Evolutionary conservation across 2,113 vertebrate genomes (phyloP).

Genomic region (Alectura lathami): DNA sequence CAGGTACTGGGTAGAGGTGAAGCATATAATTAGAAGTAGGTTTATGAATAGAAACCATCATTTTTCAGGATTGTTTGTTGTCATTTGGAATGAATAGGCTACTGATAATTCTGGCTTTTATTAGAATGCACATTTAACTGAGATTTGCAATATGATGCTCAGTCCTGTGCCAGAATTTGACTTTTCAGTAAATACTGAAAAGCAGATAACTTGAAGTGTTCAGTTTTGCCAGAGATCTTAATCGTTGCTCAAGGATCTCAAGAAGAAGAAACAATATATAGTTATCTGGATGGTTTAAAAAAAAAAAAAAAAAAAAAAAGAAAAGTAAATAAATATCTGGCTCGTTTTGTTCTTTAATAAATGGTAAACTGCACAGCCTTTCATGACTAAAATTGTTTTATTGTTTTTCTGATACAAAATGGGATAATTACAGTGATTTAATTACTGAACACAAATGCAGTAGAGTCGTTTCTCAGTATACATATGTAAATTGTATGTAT

Average conservation of each 20-base stretch:
- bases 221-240: constrained; percentile 6
- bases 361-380: not conserved
- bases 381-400: not conserved
- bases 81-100: not conserved
- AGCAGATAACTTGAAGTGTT: constrained; percentile 5
- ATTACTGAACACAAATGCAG: not conserved
- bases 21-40: not conserved
- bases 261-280: not conserved
- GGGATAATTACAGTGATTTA: not conserved
- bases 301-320: not conserved
- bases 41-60: not conserved
- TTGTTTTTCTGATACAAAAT: not conserved
- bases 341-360: not conserved
- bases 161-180: not conserved
- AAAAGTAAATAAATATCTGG: not conserved
- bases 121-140: not conserved
- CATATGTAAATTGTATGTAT: not conserved
- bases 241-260: not conserved
- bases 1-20: not conserved
- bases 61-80: constrained; percentile 9
- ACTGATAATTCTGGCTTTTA: not conserved
- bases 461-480: not conserved
- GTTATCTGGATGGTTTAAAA: not conserved
- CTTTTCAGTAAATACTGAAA: constrained; percentile 20
- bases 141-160: not conserved